Evolutionary conservation across 2,888 invertebrate genomes (phyloP).

Genomic region (Aromia moschata): DNA sequence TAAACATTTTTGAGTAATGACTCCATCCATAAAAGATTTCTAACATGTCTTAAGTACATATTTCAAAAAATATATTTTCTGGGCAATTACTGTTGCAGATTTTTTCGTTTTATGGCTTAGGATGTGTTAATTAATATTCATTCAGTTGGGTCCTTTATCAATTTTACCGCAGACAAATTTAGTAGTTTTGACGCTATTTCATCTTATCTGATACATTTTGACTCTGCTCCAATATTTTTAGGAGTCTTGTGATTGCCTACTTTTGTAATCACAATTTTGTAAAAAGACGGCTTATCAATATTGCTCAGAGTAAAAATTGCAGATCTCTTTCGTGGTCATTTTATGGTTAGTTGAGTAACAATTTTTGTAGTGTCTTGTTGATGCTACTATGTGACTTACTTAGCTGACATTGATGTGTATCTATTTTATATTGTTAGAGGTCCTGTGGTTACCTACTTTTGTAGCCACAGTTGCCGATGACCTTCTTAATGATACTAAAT

Average conservation of each 20-base stretch:
- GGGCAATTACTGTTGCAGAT: not conserved
- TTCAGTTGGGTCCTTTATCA: not conserved
- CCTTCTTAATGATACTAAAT: no score
- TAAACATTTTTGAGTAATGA: no score
- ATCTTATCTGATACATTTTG: not conserved
- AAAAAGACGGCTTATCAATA: no score
- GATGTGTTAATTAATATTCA: not conserved
- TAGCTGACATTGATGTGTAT: no score
- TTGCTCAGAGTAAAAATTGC: no score
- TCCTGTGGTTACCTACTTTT: not conserved
- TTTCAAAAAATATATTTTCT: no score
- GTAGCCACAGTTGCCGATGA: not conserved
- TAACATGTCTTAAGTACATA: no score
- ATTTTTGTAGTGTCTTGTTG: no score
- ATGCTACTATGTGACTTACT: no score
- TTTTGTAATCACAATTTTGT: not conserved
- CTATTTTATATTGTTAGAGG: not conserved
- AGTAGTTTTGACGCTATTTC: not conserved
- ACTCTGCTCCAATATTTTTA: not conserved
- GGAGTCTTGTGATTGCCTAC: not conserved
- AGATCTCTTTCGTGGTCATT: no score
- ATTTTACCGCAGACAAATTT: not conserved
- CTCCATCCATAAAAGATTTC: no score
- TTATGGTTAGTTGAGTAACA: no score
- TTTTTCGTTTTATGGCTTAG: not conserved